phyloP scores from a whole-genome alignment of 1,140 invertebrate species.

The Lineus longissimus region DNA sequence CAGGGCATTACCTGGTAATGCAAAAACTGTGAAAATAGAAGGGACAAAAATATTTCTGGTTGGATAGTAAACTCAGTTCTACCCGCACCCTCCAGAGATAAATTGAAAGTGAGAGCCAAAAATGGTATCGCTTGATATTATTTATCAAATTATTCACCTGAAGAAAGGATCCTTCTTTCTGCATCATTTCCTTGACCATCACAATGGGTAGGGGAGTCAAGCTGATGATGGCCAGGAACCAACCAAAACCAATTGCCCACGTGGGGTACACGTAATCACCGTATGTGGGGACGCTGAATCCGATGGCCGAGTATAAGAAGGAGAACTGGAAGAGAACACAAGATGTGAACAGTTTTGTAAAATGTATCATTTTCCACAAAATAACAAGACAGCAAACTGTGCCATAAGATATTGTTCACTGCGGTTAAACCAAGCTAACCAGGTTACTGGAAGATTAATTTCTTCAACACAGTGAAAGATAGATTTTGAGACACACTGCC shows the following conservation, averaged over 20 bases:
- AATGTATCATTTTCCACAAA: neutral
- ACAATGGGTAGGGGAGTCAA: slow-evolving; percentile 39
- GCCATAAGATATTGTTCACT: neutral
- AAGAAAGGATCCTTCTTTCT: slow-evolving; percentile 27
- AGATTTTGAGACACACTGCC: too few species aligned
- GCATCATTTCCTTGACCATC: slow-evolving; percentile 26
- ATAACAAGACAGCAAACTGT: neutral
- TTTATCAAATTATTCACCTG: slow-evolving; percentile 33
- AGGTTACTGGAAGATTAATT: too few species aligned
- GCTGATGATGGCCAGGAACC: slow-evolving; percentile 35
- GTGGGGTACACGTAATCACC: slow-evolving; percentile 34
- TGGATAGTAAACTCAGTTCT: too few species aligned
- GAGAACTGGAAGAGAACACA: slow-evolving; percentile 31
- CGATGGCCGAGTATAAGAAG: slow-evolving; percentile 40
- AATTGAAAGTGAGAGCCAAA: too few species aligned
- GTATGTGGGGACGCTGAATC: slow-evolving; percentile 38
- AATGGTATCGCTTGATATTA: too few species aligned
- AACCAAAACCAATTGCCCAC: slow-evolving; percentile 43
- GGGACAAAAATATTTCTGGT: too few species aligned
- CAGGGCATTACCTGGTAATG: too few species aligned
- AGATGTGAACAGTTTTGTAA: too few species aligned
- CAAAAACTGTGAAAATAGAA: too few species aligned
- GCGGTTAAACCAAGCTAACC: neutral
- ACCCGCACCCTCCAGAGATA: too few species aligned
- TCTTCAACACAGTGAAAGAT: too few species aligned